Evolutionary conservation across 2,888 invertebrate genomes (phyloP), one percentile per base, ranked within the genome.

Genomic region (Ariolimax columbianus): DNA sequence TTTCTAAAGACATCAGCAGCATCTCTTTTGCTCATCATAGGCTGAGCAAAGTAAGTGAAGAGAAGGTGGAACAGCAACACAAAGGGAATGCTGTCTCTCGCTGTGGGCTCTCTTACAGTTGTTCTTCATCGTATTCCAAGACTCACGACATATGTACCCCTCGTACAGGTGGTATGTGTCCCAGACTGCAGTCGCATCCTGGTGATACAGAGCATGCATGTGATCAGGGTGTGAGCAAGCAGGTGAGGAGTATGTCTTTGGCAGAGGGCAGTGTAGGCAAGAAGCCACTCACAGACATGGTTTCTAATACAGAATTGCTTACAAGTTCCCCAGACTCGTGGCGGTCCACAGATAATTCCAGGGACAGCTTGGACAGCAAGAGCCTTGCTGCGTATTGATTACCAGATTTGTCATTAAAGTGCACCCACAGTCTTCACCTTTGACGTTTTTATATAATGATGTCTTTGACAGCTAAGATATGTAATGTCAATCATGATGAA

Each of bases 21-120:
- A 66, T 88, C 1, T 86, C 86, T 26, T 88, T 88, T 83, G 77
- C 83, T 26, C 88, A 88, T 63, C 88, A 88, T 77, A 78, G 51
- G 36, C 83, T 88, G 26, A 78, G 83, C 59, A 88, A 88, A 79
- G 86, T 88, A 17, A 63, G 80, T 14, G 88, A 88, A 77, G 86
- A 86, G 51, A 78, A 63, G 4, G 38, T 38, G 7, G 78, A 78
- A 63, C 78, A 78, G 40, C 78, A 78, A n/a, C 59, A 38, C 17
- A 63, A 78, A 33, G 38, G 19, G 26, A 6, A 36, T 40, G 33
- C 38, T 63, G n/a, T 0, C 4, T 26, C 23, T 26, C 7, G n/a
- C 26, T n/a, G 40, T 26, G 40, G 17, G 63, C 19, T 36, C 0
- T 7, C 55, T 51, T 77, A 36, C 26, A 59, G 33, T 55, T 51